Conservation (phyloP, 1,140 invertebrate genomes). For the Trichonephila clavipes region DNA sequence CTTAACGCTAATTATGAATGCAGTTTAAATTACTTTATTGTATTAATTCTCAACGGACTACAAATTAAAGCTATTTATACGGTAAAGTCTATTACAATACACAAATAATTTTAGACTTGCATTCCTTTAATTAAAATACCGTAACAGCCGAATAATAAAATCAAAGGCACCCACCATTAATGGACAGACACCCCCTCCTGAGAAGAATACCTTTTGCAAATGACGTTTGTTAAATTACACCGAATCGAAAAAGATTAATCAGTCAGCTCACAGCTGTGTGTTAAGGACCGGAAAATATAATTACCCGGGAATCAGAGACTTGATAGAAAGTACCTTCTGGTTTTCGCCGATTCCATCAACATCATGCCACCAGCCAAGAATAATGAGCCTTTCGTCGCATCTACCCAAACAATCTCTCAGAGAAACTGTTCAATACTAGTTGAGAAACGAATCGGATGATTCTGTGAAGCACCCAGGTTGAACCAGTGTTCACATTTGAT, state of each 20-base stretch:
- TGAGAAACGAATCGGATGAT: background rate
- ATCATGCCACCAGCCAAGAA: background rate
- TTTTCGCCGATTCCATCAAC: background rate
- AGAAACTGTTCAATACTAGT: background rate
- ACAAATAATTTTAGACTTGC: too few relatives aligned
- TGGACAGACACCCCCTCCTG: too few relatives aligned
- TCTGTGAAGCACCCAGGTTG: background rate
- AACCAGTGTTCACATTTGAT: slow-evolving; percentile 40
- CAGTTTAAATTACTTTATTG: too few relatives aligned
- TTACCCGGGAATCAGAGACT: background rate
- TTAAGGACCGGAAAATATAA: background rate
- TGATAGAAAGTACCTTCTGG: background rate
- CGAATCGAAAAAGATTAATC: background rate
- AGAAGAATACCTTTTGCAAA: background rate
- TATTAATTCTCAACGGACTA: too few relatives aligned
- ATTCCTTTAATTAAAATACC: background rate
- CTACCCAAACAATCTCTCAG: slow-evolving; percentile 31
- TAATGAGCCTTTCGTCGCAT: slow-evolving; percentile 26
- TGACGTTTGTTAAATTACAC: background rate
- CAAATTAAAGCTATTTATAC: too few relatives aligned
- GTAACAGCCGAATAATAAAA: background rate
- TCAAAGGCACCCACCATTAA: background rate
- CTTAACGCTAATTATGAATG: too few relatives aligned
- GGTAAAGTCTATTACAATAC: too few relatives aligned
- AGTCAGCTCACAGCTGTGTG: background rate